Conservation (phyloP, 2,888 invertebrate species). For the Zygogramma bicolorata region DNA sequence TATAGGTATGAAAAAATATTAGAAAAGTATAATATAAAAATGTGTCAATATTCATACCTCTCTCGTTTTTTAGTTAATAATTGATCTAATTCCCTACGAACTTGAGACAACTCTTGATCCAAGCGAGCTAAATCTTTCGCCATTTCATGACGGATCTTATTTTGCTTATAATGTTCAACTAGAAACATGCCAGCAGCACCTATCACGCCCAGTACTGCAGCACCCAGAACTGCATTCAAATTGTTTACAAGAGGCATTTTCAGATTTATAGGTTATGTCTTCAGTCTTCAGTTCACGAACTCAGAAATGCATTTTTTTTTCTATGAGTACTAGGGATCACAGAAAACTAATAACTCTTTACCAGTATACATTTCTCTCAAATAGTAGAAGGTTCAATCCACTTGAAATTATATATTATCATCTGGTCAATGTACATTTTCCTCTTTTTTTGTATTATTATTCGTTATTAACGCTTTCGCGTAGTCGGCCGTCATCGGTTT, state of each 20-base stretch:
- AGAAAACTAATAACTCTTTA: too few species aligned
- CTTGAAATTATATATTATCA: too few species aligned
- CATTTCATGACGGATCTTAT: conserved; percentile 59
- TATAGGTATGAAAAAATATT: background rate
- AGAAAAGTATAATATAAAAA: background rate
- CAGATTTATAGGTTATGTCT: too few species aligned
- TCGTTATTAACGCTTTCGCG: too few species aligned
- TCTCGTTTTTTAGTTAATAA: conserved; percentile 51
- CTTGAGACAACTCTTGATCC: conserved; percentile 57
- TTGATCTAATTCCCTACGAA: conserved; percentile 59
- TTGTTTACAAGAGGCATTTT: conserved; percentile 53
- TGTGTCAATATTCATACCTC: conserved; percentile 31
- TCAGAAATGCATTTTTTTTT: too few species aligned
- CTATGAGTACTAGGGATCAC: too few species aligned
- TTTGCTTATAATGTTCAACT: conserved; percentile 62
- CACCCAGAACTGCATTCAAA: conserved; percentile 58
- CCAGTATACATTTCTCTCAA: too few species aligned
- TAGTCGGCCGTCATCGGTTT: too few species aligned
- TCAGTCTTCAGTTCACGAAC: too few species aligned
- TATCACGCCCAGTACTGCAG: conserved; percentile 63
- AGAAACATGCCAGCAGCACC: conserved; percentile 63
- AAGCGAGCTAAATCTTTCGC: conserved; percentile 61
- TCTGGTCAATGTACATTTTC: too few species aligned
- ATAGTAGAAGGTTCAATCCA: too few species aligned
- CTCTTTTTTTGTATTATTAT: too few species aligned